Percentiles rank a stretch among this genome's conserved stretches.
phyloP scores from a whole-genome alignment of 2,797 vertebrate species.

The Chromobotia macracanthus region DNA sequence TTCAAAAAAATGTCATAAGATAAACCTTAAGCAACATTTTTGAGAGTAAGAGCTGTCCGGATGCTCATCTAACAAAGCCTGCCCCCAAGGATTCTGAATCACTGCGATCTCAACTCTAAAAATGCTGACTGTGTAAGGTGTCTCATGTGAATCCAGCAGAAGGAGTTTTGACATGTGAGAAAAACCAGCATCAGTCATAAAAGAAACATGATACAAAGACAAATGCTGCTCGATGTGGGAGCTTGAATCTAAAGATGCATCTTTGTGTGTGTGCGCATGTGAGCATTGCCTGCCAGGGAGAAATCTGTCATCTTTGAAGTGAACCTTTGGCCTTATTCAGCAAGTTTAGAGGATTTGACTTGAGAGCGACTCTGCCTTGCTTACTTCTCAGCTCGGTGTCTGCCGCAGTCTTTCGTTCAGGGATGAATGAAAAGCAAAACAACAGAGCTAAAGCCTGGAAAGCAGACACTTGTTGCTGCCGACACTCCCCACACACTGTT shows the following conservation, averaged over 20 bases:
- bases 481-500: neutral
- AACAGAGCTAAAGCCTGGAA: constrained; percentile 34
- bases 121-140: constrained; percentile 45
- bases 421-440: constrained; percentile 25
- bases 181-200: constrained; percentile 31
- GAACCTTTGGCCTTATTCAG: constrained; percentile 48
- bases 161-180: constrained; percentile 25
- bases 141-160: constrained; percentile 32
- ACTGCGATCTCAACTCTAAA: constrained; percentile 38
- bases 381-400: constrained; percentile 30
- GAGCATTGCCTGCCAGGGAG: neutral
- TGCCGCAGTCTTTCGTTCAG: constrained; percentile 34
- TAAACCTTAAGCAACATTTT: constrained; percentile 14
- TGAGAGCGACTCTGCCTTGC: constrained; percentile 34
- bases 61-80: constrained; percentile 11
- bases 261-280: constrained; percentile 31
- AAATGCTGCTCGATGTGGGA: constrained; percentile 6
- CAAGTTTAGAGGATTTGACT: constrained; percentile 48
- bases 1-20: neutral
- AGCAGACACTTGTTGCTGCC: constrained; percentile 37
- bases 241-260: constrained; percentile 27
- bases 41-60: neutral
- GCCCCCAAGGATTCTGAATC: constrained; percentile 22
- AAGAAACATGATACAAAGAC: constrained; percentile 41
- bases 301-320: constrained; percentile 41